Percentiles rank a stretch among this genome's conserved stretches.
Evolutionary conservation across 2,797 vertebrate genomes (phyloP).

Genomic region (Rhodeus uyekii): DNA sequence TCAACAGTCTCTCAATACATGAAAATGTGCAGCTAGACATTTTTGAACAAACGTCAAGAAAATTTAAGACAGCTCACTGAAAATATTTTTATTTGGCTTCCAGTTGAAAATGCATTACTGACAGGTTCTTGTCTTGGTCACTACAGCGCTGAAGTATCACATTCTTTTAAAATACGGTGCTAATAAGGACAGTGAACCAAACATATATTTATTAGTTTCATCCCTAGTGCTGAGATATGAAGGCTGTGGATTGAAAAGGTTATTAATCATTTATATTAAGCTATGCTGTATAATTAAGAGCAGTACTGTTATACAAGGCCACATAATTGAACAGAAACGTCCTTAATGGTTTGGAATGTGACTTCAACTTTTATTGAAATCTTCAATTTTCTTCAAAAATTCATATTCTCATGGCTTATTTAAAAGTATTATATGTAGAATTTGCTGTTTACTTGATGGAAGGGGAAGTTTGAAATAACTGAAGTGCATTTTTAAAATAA

Average conservation of each 20-base stretch:
- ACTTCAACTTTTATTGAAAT: not conserved
- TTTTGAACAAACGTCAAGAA: not conserved
- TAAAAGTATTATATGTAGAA: conserved; percentile 42
- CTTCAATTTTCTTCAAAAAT: too few species aligned
- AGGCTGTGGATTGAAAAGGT: conserved; percentile 52
- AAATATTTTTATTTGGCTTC: not conserved
- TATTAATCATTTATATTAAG: conserved; percentile 41
- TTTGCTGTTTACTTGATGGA: conserved; percentile 45
- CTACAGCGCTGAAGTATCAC: conserved; percentile 30
- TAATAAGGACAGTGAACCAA: conserved; percentile 61
- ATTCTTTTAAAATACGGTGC: conserved; percentile 63
- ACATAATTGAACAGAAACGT: not conserved
- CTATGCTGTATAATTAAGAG: not conserved
- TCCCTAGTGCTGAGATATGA: conserved; percentile 55
- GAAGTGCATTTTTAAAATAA: conserved; percentile 10
- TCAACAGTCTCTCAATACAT: not conserved
- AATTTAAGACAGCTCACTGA: not conserved
- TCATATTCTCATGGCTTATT: not conserved
- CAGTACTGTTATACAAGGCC: not conserved
- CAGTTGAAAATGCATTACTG: not conserved
- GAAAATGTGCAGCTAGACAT: conserved; percentile 40
- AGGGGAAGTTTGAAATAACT: not conserved
- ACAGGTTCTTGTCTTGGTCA: not conserved
- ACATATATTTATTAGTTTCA: conserved; percentile 34
- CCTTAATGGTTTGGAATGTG: conserved; percentile 46